Conservation (phyloP, 2,113 vertebrate genomes). For the Laticauda colubrina region DNA sequence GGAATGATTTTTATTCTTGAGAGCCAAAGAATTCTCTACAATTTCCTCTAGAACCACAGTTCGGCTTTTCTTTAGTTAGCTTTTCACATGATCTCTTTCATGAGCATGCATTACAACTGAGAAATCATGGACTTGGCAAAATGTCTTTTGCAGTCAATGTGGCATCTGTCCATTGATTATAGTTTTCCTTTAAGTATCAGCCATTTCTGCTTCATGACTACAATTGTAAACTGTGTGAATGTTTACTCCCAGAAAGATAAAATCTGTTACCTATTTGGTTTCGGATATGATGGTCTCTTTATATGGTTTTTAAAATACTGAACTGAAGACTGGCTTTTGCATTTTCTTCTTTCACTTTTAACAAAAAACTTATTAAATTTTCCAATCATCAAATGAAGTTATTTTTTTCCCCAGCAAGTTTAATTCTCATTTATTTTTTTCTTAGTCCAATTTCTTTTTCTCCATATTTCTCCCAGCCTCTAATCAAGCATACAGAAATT, state of each 20-base stretch:
- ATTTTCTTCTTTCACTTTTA: neutral
- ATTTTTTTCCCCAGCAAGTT: neutral
- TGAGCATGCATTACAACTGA: neutral
- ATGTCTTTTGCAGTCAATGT: neutral
- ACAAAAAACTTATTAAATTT: neutral
- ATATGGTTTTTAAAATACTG: neutral
- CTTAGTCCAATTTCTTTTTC: neutral
- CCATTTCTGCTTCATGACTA: neutral
- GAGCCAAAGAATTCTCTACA: neutral
- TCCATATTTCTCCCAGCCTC: neutral
- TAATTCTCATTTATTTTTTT: neutral
- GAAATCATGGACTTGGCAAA: neutral
- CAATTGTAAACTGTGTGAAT: neutral
- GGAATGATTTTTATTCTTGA: neutral
- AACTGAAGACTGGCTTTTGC: neutral
- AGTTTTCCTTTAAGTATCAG: neutral
- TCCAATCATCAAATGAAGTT: neutral
- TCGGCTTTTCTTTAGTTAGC: neutral
- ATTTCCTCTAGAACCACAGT: neutral
- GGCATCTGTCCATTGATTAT: neutral
- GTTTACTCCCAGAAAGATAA: neutral
- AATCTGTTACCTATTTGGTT: neutral
- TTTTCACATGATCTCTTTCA: neutral
- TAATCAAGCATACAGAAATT: neutral
- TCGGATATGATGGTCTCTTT: neutral